A percentile compares a stretch with the other conserved stretches of the same genome.
Evolutionary conservation across 2,113 vertebrate genomes (phyloP).

Genomic region (Amphiprion percula): DNA sequence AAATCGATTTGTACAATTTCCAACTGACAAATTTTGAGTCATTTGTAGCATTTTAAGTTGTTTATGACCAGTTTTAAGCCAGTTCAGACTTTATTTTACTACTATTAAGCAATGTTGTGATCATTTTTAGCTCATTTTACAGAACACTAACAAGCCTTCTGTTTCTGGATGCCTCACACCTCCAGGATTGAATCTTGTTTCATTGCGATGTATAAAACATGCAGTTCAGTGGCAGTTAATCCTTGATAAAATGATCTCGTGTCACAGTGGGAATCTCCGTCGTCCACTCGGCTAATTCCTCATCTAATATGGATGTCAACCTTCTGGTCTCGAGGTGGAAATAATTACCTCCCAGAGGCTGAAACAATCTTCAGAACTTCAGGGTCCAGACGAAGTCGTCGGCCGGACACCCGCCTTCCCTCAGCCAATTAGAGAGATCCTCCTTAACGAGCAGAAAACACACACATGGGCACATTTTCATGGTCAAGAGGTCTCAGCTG

Average conservation of each 20-base stretch:
- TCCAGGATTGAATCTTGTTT: too few species aligned
- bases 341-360: conserved; percentile 54
- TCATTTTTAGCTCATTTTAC: too few species aligned
- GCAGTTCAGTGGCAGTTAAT: conserved; percentile 11
- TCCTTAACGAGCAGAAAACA: conserved; percentile 5
- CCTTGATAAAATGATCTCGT: conserved; percentile 9
- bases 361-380: conserved; percentile 14
- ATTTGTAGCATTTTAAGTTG: too few species aligned
- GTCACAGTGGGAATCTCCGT: not conserved
- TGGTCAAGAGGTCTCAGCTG: too few species aligned
- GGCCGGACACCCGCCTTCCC: not conserved
- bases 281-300: conserved; percentile 37
- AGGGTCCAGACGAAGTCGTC: conserved; percentile 11
- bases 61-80: too few species aligned
- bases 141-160: too few species aligned
- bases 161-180: too few species aligned
- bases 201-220: too few species aligned
- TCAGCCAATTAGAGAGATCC: conserved; percentile 19
- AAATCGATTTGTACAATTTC: too few species aligned
- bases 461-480: not conserved
- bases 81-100: too few species aligned
- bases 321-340: conserved; percentile 29
- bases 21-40: too few species aligned
- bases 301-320: conserved; percentile 52
- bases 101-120: too few species aligned